A percentile compares a stretch with the other conserved stretches of the same genome.
Evolutionary conservation across 2,888 invertebrate species (phyloP).

Genomic region (Terebella lapidaria): DNA sequence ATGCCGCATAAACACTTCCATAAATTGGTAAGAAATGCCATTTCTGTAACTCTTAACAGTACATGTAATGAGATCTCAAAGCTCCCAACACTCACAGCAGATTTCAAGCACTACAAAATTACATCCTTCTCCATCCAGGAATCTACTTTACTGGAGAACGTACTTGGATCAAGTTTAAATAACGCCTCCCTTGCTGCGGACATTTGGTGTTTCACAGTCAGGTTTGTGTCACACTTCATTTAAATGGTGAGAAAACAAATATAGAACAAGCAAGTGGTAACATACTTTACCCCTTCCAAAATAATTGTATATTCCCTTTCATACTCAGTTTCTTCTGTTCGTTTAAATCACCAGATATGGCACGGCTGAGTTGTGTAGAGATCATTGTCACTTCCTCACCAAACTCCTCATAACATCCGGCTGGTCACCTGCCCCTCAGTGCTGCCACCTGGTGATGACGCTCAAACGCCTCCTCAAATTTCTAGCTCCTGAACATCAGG

Average conservation of each 20-base stretch:
- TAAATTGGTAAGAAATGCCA: slow-evolving; percentile 28
- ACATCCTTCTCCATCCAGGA: slow-evolving; percentile 30
- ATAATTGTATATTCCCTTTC: no score
- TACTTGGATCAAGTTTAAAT: slow-evolving; percentile 26
- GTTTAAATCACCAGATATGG: slow-evolving; percentile 33
- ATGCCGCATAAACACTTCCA: slow-evolving; percentile 30
- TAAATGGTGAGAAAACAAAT: no score
- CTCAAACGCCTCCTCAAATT: slow-evolving; percentile 35
- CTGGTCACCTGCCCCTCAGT: slow-evolving; percentile 14
- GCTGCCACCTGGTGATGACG: slow-evolving; percentile 25
- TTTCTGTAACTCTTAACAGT: no score
- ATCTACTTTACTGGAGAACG: slow-evolving; percentile 26
- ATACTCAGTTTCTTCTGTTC: no score
- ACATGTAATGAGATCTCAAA: no score
- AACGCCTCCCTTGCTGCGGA: slow-evolving; percentile 34
- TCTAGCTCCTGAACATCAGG: slow-evolving; percentile 42
- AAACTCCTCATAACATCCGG: slow-evolving; percentile 21
- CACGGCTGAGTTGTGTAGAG: slow-evolving; percentile 33
- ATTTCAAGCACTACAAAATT: neutral
- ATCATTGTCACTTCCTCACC: slow-evolving; percentile 30
- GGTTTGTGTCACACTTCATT: slow-evolving; percentile 30
- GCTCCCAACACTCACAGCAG: neutral
- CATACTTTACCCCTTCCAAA: no score
- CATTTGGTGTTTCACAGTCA: slow-evolving; percentile 43
- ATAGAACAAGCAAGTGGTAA: no score